A percentile compares a stretch with the other conserved stretches of the same genome.
phyloP scores from a whole-genome alignment of 2,888 invertebrate genomes.

The Caenorhabditis parvicauda region DNA sequence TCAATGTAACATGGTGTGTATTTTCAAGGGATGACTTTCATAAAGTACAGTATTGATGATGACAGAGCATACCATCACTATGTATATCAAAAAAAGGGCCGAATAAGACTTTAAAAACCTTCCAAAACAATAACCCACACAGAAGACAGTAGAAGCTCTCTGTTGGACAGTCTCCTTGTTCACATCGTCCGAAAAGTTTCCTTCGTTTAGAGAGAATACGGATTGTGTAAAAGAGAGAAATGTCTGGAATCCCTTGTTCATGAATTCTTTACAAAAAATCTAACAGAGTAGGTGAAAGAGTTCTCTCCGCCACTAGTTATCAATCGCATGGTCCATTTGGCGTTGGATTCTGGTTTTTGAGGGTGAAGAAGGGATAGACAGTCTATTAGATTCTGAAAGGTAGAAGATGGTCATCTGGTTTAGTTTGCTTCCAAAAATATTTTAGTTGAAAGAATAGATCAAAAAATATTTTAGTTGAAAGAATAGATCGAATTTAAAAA shows the following conservation, averaged over 20 bases:
- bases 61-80: too few species aligned
- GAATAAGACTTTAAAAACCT: not conserved
- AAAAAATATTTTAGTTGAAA: too few species aligned
- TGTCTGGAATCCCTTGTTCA: constrained; percentile 28
- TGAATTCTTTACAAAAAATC: not conserved
- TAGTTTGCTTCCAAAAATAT: too few species aligned
- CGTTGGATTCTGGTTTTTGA: constrained; percentile 42
- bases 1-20: too few species aligned
- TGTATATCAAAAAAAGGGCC: not conserved
- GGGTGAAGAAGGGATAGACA: constrained; percentile 32
- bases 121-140: not conserved
- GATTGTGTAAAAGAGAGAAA: constrained; percentile 53
- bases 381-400: constrained; percentile 36
- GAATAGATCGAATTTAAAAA: too few species aligned
- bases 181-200: constrained; percentile 18
- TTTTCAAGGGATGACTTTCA: too few species aligned
- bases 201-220: constrained; percentile 44
- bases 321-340: constrained; percentile 53
- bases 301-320: constrained; percentile 44
- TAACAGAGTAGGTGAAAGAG: constrained; percentile 35
- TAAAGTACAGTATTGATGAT: too few species aligned
- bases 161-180: constrained; percentile 41
- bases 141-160: constrained; percentile 37
- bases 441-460: too few species aligned
- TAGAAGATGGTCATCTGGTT: too few species aligned